Percentiles rank a stretch among this genome's conserved stretches.
These are phyloP conservation scores for Torymus auratus DNA, from an alignment of 2,888 invertebrate genomes.

Conservation along the genomic window DNA sequence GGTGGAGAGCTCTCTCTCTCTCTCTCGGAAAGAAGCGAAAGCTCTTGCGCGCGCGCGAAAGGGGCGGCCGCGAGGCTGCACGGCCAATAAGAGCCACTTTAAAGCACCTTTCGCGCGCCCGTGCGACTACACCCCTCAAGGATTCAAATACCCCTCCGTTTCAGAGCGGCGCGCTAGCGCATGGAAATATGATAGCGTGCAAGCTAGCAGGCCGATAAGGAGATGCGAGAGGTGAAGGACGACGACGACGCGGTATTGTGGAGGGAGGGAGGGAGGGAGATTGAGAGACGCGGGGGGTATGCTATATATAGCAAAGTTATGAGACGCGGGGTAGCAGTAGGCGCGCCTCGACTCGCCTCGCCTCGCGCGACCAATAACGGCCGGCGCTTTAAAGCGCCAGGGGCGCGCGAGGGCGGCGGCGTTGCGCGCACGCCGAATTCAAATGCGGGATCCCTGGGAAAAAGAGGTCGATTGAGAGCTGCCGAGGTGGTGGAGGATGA, in stretches of 20 bases:
- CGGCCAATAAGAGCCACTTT: conserved; percentile 76
- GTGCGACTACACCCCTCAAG: conserved; percentile 51
- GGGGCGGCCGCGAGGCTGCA: conserved; percentile 67
- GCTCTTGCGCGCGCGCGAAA: conserved; percentile 57
- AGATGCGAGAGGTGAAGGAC: conserved; percentile 53
- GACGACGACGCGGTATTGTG: conserved; percentile 45
- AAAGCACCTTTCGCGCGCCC: conserved; percentile 68
- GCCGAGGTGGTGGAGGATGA: not conserved
- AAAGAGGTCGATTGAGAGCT: no score
- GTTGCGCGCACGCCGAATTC: conserved; percentile 70
- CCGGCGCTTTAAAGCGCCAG: conserved; percentile 65
- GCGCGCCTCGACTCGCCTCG: conserved; percentile 57
- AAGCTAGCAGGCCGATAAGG: conserved; percentile 61
- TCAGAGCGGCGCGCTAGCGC: conserved; percentile 60
- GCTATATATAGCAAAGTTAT: conserved; percentile 31
- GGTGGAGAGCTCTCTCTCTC: conserved; percentile 29
- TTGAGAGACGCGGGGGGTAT: not conserved
- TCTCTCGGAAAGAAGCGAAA: conserved; percentile 11
- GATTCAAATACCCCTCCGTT: conserved; percentile 70
- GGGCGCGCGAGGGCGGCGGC: conserved; percentile 59
- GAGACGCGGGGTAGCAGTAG: conserved; percentile 38
- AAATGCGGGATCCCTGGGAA: conserved; percentile 20
- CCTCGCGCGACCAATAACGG: conserved; percentile 67
- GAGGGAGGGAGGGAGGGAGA: not conserved
- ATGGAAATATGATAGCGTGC: conserved; percentile 73